Conservation (phyloP, 2,888 invertebrate species). For the Ptilodon capucinus region DNA sequence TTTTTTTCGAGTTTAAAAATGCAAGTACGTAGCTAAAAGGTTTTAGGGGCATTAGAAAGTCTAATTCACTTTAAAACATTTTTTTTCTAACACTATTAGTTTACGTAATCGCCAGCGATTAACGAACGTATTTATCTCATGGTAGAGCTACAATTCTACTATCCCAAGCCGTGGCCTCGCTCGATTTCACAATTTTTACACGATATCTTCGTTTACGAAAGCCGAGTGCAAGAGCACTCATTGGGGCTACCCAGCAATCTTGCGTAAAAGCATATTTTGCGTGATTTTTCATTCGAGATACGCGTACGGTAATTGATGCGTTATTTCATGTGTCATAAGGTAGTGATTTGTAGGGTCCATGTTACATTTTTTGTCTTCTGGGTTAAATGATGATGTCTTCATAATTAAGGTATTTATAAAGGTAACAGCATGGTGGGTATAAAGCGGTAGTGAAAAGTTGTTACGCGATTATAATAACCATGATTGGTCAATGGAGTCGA, state of each 20-base stretch:
- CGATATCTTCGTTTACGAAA: conserved; percentile 75
- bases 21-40: no score
- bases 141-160: no score
- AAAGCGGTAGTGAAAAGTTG: conserved; percentile 18
- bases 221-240: conserved; percentile 55
- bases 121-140: no score
- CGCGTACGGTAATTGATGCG: conserved; percentile 20
- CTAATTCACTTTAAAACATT: no score
- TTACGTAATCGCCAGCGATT: no score
- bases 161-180: conserved; percentile 48
- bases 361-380: conserved; percentile 22
- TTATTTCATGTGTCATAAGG: conserved; percentile 17
- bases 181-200: conserved; percentile 67
- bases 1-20: no score
- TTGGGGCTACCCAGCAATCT: conserved; percentile 43
- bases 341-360: conserved; percentile 15
- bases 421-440: conserved; percentile 12
- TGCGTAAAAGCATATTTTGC: conserved; percentile 46
- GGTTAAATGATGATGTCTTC: conserved; percentile 28
- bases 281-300: conserved; percentile 37
- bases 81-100: no score
- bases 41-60: no score
- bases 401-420: conserved; percentile 17
- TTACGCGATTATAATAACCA: neutral
- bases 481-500: no score